Conservation (phyloP, 2,797 vertebrate species). For the Ceryle rudis region DNA sequence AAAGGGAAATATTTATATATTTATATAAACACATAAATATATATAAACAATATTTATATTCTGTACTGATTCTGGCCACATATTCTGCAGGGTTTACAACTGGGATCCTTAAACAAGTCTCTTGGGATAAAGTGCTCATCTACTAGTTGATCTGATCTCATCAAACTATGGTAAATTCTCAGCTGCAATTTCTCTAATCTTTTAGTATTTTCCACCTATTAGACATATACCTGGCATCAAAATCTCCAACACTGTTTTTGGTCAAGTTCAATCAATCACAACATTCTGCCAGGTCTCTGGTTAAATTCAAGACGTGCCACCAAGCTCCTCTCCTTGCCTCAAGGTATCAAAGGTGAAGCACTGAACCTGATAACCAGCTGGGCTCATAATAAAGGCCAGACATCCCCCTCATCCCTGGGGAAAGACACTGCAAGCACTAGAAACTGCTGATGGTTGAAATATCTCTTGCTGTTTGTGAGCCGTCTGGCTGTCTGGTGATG, state of each 20-base stretch:
- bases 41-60: neutral
- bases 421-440: neutral
- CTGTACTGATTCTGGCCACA: neutral
- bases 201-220: neutral
- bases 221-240: neutral
- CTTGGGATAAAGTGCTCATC: neutral
- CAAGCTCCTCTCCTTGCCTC: neutral
- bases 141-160: neutral
- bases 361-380: neutral
- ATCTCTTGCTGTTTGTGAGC: neutral
- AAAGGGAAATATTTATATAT: neutral
- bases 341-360: neutral
- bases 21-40: no score
- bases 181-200: neutral
- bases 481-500: neutral
- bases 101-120: neutral
- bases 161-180: neutral
- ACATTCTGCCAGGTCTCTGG: neutral
- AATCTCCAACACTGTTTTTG: neutral
- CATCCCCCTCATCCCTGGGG: neutral
- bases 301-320: neutral
- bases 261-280: fast-evolving
- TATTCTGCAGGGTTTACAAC: neutral
- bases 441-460: neutral
- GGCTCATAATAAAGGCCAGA: neutral